Base-by-base conservation (phyloP, 2,797 vertebrate genomes). In the Aythya fuligula region DNA sequence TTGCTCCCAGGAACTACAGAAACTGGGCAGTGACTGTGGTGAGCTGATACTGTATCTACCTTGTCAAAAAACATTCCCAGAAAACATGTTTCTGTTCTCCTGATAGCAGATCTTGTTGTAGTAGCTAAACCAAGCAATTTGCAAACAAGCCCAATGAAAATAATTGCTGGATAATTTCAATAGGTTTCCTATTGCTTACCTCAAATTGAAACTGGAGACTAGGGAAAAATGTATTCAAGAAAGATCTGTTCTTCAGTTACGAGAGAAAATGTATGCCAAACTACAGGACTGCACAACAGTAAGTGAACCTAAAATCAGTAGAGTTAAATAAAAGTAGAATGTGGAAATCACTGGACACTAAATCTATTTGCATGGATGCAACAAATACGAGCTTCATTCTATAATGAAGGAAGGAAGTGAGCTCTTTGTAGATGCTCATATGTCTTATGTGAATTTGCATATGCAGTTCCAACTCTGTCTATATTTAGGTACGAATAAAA, bases 311-410 rank as follows among this genome's bases (percentile, higher is more conserved):
- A 64, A 89, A 79, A 80, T 76, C 17, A 53, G 3, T 25, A 64
- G 8, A 8, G n/a, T 93, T 83, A 70, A 85, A 66, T 79, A 76
- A 89, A 76, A 30, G n/a, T 39, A 82, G 21, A 91, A 69, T n/a
- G 32, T 47, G 41, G 20, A 92, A 71, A 72, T 73, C 19, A 34
- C 49, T 78, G 25, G 21, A 56, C n/a, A 56, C 11, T 30, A 58
- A 54, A 66, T 28, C 34, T 20, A 27, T 85, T 76, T 82, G 25
- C 18, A 28, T 1, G 1, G 24, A 83, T 19, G 30, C 18, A 86
- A 34, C 7, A 38, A 20, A 53, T 32, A 49, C 13, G 69, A 87
- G 64, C 28, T 7, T 82, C 65, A n/a, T 51, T 71, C 24, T 53
- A 1, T 64, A 49, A 34, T 6, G 70, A 85, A 79, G 11, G 12